Evolutionary conservation across 2,888 invertebrate species (phyloP).

Genomic region (Amblyjoppa proteus): DNA sequence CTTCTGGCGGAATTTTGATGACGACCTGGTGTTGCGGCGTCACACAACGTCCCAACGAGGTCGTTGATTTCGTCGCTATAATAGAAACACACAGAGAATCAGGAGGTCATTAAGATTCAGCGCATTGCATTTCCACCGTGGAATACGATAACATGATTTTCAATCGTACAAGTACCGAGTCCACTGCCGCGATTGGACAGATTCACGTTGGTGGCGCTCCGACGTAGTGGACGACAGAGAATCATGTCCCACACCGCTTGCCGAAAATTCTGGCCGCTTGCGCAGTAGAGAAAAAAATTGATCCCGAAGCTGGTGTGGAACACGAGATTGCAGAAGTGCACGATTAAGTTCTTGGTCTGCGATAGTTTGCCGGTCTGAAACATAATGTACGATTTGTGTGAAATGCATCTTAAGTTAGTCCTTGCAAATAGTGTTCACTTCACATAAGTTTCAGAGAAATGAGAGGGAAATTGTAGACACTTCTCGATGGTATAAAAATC

Average conservation of each 20-base stretch:
- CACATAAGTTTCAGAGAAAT: too few species aligned
- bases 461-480: too few species aligned
- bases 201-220: not conserved
- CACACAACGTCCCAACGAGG: not conserved
- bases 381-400: not conserved
- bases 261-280: not conserved
- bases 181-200: not conserved
- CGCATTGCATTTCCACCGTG: not conserved
- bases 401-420: too few species aligned
- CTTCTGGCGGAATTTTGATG: not conserved
- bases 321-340: not conserved
- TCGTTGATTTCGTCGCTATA: not conserved
- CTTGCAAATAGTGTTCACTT: too few species aligned
- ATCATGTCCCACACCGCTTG: not conserved
- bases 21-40: not conserved
- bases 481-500: too few species aligned
- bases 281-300: not conserved
- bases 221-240: not conserved
- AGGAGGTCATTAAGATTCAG: not conserved
- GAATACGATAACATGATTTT: not conserved
- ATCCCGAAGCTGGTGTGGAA: slow-evolving; percentile 2
- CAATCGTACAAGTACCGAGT: not conserved
- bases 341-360: not conserved
- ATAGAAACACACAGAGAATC: not conserved
- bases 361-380: not conserved